Evolutionary conservation across 1,140 invertebrate species (phyloP), one percentile per base, ranked within the genome.

Genomic region (Saccostrea cuccullata): DNA sequence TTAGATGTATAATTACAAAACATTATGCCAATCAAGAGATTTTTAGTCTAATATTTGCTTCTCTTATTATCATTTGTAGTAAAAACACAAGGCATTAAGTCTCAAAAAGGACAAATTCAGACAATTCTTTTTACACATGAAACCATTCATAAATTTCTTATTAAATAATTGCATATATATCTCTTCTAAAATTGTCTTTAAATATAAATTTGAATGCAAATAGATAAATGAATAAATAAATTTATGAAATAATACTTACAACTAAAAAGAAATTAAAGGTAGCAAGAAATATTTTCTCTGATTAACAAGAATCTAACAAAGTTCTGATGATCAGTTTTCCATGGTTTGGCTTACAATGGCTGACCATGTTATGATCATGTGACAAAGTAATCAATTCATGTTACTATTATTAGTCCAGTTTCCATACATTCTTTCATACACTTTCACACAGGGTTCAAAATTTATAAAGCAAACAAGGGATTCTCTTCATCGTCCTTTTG

Each of bases 401-500:
- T 77, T 23, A 77, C 26, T 17, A 13, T 77, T 4, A 77, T 77
- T 13, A 30, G 15, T 5, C 36, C 17, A 64, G 26, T 77, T 26
- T 77, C 26, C 26, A 77, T 36, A 30, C 70, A 77, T 36, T 77
- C 70, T 15, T 30, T 20, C 70, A 77, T 36, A 15, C 70, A 77
- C 70, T 26, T 36, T 77, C 70, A 77, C 70, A 15, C 70, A 30
- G 23, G 26, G 70, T 77, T 77, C 26, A 77, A 56, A 84, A 55
- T 55, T 89, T 77, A 95, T 87, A 95, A 93, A 58, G 94, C 94
- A 94, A 95, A 95, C 87, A 95, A 90, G 23, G 94, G 91, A 88
- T 94, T 95, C 64, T 95, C 94, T 60, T 92, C 91, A 82, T 95
- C 94, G 84, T 95, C 94, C 86, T 95, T 94, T 87, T 93, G 92